Evolutionary conservation across 2,113 vertebrate species (phyloP).

Genomic region (Meriones unguiculatus): DNA sequence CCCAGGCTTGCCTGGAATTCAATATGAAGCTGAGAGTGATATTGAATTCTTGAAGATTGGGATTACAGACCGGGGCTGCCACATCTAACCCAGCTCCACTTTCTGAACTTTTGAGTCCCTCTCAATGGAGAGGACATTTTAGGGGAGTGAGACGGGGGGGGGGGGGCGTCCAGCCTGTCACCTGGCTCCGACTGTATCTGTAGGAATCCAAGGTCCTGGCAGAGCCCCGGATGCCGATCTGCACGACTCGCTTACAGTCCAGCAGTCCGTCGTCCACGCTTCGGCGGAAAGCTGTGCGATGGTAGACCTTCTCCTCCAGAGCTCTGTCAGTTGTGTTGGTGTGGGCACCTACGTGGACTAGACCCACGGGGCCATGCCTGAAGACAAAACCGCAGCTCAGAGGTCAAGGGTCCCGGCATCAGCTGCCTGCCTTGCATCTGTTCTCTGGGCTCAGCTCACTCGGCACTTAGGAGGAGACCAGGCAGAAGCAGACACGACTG

Average conservation of each 20-base stretch:
- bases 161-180: background rate
- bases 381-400: background rate
- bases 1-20: background rate
- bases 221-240: conserved; percentile 95
- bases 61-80: background rate
- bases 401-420: background rate
- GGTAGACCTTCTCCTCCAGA: conserved; percentile 93
- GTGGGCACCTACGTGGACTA: conserved; percentile 97
- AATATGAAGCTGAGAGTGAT: background rate
- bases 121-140: accelerated
- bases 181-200: conserved; percentile 92
- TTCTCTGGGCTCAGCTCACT: background rate
- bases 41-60: background rate
- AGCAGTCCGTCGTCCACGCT: conserved; percentile 94
- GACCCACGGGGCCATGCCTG: conserved; percentile 94
- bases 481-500: background rate
- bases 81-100: background rate
- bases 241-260: conserved; percentile 92
- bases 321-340: conserved; percentile 89
- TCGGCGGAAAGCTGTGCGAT: conserved; percentile 93
- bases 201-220: conserved; percentile 88
- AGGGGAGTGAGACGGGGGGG: accelerated
- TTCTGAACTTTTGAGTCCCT: background rate
- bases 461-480: background rate
- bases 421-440: background rate